These are phyloP conservation scores for Clarias magur DNA, from an alignment of 2,113 vertebrate genomes.

Conservation along the genomic window DNA sequence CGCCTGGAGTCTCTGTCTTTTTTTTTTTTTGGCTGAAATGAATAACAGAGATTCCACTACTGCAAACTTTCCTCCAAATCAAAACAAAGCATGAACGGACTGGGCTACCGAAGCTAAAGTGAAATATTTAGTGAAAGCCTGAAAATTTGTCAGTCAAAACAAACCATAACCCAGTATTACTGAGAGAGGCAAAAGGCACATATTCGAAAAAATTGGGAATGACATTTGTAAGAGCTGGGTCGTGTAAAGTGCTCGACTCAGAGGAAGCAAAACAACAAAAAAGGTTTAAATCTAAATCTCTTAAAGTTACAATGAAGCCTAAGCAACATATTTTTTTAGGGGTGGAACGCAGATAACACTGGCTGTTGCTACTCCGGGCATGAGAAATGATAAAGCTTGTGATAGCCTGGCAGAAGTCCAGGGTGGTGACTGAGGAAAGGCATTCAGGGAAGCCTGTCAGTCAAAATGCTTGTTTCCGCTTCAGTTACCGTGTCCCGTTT, in stretches of 20 bases:
- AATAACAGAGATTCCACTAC: conserved; percentile 35
- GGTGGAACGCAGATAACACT: neutral
- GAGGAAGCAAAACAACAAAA: neutral
- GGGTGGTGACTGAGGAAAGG: neutral
- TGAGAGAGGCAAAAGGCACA: neutral
- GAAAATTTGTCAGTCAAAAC: conserved; percentile 19
- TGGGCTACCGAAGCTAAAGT: neutral
- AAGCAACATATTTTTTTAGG: neutral
- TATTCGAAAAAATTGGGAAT: neutral
- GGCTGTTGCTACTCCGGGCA: conserved; percentile 3
- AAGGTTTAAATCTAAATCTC: neutral
- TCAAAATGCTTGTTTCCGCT: conserved; percentile 31
- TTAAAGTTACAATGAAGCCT: neutral
- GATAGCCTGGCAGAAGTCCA: conserved; percentile 21
- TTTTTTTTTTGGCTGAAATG: conserved; percentile 19
- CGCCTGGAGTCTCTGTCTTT: conserved; percentile 43
- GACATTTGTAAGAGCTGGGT: neutral
- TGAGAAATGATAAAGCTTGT: neutral
- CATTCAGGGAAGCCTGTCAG: conserved; percentile 21
- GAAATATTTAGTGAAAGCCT: conserved; percentile 19
- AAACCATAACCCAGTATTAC: neutral
- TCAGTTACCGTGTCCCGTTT: conserved; percentile 26
- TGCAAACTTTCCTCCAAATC: conserved; percentile 20
- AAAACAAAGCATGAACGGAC: neutral
- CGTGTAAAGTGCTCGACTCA: neutral